phyloP scores from a whole-genome alignment of 2,797 vertebrate species.

The Florisuga fusca region DNA sequence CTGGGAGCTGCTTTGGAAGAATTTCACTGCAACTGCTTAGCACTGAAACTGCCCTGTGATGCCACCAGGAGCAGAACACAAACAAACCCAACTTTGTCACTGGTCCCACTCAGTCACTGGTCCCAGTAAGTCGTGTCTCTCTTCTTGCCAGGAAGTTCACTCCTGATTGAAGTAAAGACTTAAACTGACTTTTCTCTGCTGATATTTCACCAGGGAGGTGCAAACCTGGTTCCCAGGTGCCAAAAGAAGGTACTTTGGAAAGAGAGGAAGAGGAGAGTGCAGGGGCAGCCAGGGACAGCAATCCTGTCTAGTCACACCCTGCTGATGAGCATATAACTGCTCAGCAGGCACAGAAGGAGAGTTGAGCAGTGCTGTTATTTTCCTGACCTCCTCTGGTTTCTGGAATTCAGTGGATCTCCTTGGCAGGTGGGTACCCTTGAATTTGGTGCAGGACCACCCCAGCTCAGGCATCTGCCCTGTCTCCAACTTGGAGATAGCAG shows the following conservation, averaged over 20 bases:
- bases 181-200: not conserved
- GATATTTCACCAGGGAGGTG: not conserved
- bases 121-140: not conserved
- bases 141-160: not conserved
- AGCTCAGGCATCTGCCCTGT: not conserved
- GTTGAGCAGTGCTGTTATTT: constrained; percentile 6
- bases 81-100: not conserved
- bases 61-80: not conserved
- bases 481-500: not conserved
- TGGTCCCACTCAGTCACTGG: too few relatives aligned
- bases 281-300: not conserved
- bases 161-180: not conserved
- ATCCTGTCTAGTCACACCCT: constrained; percentile 16
- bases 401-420: constrained; percentile 1
- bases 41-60: not conserved
- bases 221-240: not conserved
- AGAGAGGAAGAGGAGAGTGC: not conserved
- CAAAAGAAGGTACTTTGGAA: not conserved
- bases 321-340: constrained; percentile 2
- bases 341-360: constrained; percentile 45
- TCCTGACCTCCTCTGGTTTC: constrained; percentile 16
- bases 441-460: not conserved
- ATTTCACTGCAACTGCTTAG: not conserved
- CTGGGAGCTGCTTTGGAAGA: not conserved
- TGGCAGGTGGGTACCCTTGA: constrained; percentile 12